Base-by-base conservation (phyloP, 2,113 vertebrate species). In the Lagopus muta region DNA sequence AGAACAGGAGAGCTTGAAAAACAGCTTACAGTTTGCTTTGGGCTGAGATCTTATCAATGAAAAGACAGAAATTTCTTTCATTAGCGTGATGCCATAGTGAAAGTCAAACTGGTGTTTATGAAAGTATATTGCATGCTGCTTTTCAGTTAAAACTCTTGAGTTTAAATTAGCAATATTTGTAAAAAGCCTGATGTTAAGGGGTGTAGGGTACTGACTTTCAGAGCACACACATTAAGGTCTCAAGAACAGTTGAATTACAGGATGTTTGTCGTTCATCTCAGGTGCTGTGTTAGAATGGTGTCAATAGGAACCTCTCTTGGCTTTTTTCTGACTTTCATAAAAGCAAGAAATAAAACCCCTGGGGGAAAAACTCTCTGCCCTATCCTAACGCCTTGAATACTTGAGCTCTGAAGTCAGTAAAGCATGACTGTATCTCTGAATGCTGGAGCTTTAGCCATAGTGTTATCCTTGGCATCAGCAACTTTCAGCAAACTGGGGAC, bases 41-140 rank as follows among this genome's bases (percentile, higher is more conserved):
- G 92, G 97, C 96, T 92, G 94, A 60, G 61, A 94, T 95, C 78
- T 96, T 96, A 93, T 96, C 96, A 60, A 66, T 25, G 65, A 76
- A 77, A 84, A 80, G 58, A 57, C 81, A 81, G 77, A 45, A 27
- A 47, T 66, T 73, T 96, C 85, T 90, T 95, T 95, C 89, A 91
- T 84, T 43, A 21, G 43, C 85, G 24, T 82, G 86, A 73, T 72
- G 84, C 80, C 78, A 43, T 52, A 32, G 72, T 90, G 55, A 81
- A 93, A 88, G 88, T 61, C 38, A 42, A 75, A 70, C 91, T 50
- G 60, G 89, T 74, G 21, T 82, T 94, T 79, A 67, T 86, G 67
- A 66, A 90, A 86, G 86, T 24, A 2, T 11, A 24, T 67, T 47
- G 28, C 28, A 52, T 2, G 3, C 5, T 79, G 61, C 82, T 74